Base-by-base conservation (phyloP, 2,113 vertebrate species). In the Gambusia holbrooki region DNA sequence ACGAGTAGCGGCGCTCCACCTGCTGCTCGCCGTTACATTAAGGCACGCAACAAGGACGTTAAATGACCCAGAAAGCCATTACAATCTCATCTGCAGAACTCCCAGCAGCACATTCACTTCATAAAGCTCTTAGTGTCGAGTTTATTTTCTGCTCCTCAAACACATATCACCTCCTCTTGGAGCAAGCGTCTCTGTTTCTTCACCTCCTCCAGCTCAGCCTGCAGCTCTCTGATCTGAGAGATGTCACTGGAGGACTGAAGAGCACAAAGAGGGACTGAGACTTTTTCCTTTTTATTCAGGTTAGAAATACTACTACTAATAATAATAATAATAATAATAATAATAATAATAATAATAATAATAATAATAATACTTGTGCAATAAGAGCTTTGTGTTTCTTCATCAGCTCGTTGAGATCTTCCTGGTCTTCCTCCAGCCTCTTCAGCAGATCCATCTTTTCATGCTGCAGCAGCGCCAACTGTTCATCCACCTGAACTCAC, bases 301-400 rank as follows among this genome's bases (percentile, higher is more conserved):
- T 32, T 30, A 54, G 58, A 5, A 2, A 69, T 35, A 35, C 9
- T 35, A 35, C 1, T 33, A 40, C 14, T 13, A 42, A 42, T 42
- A 42, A 14, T 29, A 98, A 30, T 35, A 35, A 42, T 13, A 42
- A 42, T 42, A 42, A 14, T 29, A 98, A 30, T 30, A 30, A 30
- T 30, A 30, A 30, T 30, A 30, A 30, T 30, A 35, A 35, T 35
- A 35, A 9, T 9, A 35, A 1, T 35, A 35, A 35, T 35, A 35
- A 35, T 35, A 35, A 7, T 13, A 42, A 42, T 42, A 42, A 14
- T 29, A 98, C 97, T 96, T 99, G 97, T 17, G 97, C 96, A 0
- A 98, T 98, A 73, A 99, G 95, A 7, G 96, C 96, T 89, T 98
- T 99, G 95, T 99, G 98, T 77, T 99, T 99, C 70, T 95, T 96